Evolutionary conservation across 2,888 invertebrate genomes (phyloP).

Genomic region (Oxyscelio sp.): DNA sequence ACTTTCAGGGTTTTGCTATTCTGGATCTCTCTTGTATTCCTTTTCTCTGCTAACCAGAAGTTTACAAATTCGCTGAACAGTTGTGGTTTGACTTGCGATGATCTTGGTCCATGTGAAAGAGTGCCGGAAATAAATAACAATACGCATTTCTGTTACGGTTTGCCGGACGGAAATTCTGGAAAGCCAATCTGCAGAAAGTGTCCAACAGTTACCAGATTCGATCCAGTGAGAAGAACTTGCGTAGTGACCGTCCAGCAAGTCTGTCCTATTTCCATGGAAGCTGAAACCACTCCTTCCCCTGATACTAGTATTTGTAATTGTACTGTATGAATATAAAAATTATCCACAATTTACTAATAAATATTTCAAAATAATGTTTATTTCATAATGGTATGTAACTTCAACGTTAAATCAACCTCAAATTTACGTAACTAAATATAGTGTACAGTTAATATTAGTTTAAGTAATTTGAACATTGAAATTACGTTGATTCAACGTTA

Average conservation of each 20-base stretch:
- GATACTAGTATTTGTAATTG: too few species aligned
- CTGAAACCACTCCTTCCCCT: too few species aligned
- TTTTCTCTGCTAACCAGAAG: conserved; percentile 4
- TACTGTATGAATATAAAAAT: too few species aligned
- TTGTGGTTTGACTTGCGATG: conserved; percentile 43
- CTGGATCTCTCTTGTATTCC: not conserved
- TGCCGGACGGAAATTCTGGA: conserved; percentile 38
- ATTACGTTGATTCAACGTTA: too few species aligned
- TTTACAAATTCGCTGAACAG: conserved; percentile 5
- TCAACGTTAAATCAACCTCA: too few species aligned
- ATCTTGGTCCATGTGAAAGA: conserved; percentile 49
- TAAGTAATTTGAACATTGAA: too few species aligned
- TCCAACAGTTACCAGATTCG: conserved; percentile 60
- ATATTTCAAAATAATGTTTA: too few species aligned
- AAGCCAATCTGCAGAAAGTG: conserved; percentile 48
- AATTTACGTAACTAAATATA: too few species aligned
- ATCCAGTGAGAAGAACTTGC: conserved; percentile 49
- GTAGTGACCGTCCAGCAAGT: conserved; percentile 13
- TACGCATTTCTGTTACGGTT: conserved; percentile 49
- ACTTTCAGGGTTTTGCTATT: not conserved
- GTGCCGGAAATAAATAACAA: conserved; percentile 56
- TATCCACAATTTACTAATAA: too few species aligned
- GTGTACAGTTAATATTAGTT: too few species aligned
- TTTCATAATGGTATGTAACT: too few species aligned
- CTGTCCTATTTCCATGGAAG: too few species aligned